Evolutionary conservation across 2,888 invertebrate genomes (phyloP).

Genomic region (Drosophila lacicola): DNA sequence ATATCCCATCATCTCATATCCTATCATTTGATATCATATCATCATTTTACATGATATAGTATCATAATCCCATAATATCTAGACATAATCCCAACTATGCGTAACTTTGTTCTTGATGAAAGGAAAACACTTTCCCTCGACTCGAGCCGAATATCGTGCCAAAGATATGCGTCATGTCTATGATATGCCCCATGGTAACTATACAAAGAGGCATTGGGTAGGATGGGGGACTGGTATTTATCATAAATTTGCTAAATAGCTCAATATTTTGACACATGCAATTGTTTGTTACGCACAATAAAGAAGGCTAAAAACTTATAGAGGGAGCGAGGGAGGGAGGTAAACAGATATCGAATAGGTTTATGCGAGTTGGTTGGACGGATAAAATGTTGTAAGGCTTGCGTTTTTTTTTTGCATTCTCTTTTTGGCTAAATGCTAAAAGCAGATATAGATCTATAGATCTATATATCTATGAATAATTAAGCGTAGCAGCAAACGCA

Average conservation of each 20-base stretch:
- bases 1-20: too few species aligned
- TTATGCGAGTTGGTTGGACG: conserved; percentile 20
- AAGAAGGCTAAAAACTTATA: conserved; percentile 23
- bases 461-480: conserved; percentile 67
- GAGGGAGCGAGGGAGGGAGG: neutral
- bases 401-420: too few species aligned
- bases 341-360: conserved; percentile 33
- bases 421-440: conserved; percentile 15
- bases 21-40: too few species aligned
- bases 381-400: conserved; percentile 30
- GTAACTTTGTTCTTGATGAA: too few species aligned
- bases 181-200: neutral
- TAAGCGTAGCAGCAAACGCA: conserved; percentile 69
- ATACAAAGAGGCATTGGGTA: too few species aligned
- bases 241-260: conserved; percentile 61
- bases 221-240: neutral
- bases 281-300: conserved; percentile 65
- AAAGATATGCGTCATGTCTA: conserved; percentile 52
- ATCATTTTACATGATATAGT: too few species aligned
- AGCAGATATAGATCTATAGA: conserved; percentile 18
- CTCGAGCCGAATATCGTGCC: conserved; percentile 38
- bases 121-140: conserved; percentile 14
- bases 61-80: too few species aligned
- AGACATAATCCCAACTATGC: too few species aligned
- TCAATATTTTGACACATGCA: conserved; percentile 77